These are phyloP conservation scores for Rhea americana DNA, from an alignment of 2,113 vertebrate species.

Conservation along the genomic window DNA sequence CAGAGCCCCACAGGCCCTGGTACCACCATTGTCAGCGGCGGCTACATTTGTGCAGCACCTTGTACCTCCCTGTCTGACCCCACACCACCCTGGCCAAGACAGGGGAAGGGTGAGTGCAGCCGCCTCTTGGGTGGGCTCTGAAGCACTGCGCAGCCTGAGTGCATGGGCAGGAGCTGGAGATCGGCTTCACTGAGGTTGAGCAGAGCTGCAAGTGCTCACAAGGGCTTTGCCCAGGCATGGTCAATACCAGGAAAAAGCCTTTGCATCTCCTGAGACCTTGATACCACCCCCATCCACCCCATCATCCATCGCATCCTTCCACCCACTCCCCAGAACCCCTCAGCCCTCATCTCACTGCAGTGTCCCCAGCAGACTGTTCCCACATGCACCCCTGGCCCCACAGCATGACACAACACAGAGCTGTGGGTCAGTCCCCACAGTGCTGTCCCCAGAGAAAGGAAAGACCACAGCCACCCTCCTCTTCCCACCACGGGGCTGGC, in stretches of 20 bases:
- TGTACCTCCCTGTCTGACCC: no score
- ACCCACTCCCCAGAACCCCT: neutral
- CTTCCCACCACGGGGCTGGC: accelerated
- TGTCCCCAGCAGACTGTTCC: neutral
- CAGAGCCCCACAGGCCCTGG: no score
- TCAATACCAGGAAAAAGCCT: neutral
- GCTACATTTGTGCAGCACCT: no score
- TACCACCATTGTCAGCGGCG: no score
- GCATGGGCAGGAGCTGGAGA: neutral
- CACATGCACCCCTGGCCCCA: neutral
- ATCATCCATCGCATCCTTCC: neutral
- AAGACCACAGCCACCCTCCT: neutral
- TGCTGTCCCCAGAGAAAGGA: neutral
- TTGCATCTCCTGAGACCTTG: neutral
- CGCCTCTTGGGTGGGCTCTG: neutral
- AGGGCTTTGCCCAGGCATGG: neutral
- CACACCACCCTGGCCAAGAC: no score
- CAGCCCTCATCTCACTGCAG: neutral
- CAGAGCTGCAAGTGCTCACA: neutral
- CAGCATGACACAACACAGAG: neutral
- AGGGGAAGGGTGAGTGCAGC: neutral
- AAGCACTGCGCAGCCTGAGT: neutral
- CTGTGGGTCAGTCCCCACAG: neutral
- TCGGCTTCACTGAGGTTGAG: neutral
- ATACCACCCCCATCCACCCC: neutral